phyloP scores from a whole-genome alignment of 2,888 invertebrate species.

The Watsonalla cultraria region DNA sequence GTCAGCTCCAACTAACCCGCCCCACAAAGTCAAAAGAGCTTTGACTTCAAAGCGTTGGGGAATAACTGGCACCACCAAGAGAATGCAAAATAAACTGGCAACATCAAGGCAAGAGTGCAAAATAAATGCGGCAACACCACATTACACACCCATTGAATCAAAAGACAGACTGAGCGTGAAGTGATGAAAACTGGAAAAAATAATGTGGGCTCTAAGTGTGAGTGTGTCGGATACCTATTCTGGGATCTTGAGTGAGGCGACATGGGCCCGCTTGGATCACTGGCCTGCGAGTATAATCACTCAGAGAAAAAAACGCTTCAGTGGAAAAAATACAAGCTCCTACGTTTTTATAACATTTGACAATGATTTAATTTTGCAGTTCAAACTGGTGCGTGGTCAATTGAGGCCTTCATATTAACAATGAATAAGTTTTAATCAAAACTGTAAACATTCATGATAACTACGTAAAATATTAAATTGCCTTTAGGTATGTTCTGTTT shows the following conservation, averaged over 20 bases:
- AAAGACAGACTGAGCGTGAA: constrained; percentile 73
- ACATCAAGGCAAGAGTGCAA: constrained; percentile 64
- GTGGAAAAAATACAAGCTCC: too few relatives aligned
- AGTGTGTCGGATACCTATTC: constrained; percentile 50
- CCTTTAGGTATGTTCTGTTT: too few relatives aligned
- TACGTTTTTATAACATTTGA: too few relatives aligned
- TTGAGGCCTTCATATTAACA: too few relatives aligned
- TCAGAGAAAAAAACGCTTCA: too few relatives aligned
- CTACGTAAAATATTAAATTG: too few relatives aligned
- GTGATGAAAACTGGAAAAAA: constrained; percentile 75
- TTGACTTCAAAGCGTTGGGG: constrained; percentile 71
- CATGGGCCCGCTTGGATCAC: constrained; percentile 14
- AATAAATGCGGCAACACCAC: constrained; percentile 74
- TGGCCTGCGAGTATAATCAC: background rate
- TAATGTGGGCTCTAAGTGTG: constrained; percentile 48
- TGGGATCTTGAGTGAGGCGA: constrained; percentile 43
- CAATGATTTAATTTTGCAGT: too few relatives aligned
- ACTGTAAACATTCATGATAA: too few relatives aligned
- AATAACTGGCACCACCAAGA: constrained; percentile 66
- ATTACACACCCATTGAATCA: constrained; percentile 77
- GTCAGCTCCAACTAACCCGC: constrained; percentile 58
- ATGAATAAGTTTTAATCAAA: too few relatives aligned
- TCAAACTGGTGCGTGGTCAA: too few relatives aligned
- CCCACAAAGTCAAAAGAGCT: constrained; percentile 67
- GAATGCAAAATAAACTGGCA: constrained; percentile 67